Evolutionary conservation across 2,888 invertebrate genomes (phyloP), one percentile per base, ranked within the genome.

Genomic region (Spisula subtruncata): DNA sequence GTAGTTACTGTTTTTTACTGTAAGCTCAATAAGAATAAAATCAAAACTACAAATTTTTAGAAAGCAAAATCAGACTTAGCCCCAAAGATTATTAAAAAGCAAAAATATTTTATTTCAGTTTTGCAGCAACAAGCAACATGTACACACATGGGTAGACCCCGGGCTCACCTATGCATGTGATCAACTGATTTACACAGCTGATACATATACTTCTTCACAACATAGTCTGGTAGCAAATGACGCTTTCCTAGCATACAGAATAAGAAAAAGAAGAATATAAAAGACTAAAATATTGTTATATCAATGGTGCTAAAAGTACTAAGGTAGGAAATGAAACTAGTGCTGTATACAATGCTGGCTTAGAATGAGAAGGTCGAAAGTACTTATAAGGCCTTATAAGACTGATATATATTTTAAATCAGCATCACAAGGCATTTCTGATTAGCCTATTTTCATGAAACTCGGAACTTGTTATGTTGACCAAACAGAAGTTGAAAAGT

Each of bases 81-180:
- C 54, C 51, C n/a, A 81, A 35, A 54, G 5, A 54, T 54, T 81
- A 25, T 54, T 20, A 48, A 46, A 66, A 66, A 66, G 81, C 46
- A 81, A 41, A 48, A 81, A 18, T 8, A 46, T 20, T 81, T 18
- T 14, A 71, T 12, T 32, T 51, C 54, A 56, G 14, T 41, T 41
- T 75, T 85, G 60, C 18, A 56, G 79, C 87, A 71, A 71, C 79
- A 83, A 79, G 79, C 60, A 56, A 75, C 56, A 82, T 41, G 54
- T 46, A 51, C 14, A 32, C 75, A 25, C 5, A 41, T 14, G 35
- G 29, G 41, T 41, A 41, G 41, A 75, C 75, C 29, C 81, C n/a
- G n/a, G n/a, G 97, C 97, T 95, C 97, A 97, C 94, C 97, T 97
- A 94, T 98, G 98, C 91, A 98, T 97, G 96, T 98, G 97, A 86